Conservation (phyloP, 2,113 vertebrate genomes). For the Grammomys surdaster region DNA sequence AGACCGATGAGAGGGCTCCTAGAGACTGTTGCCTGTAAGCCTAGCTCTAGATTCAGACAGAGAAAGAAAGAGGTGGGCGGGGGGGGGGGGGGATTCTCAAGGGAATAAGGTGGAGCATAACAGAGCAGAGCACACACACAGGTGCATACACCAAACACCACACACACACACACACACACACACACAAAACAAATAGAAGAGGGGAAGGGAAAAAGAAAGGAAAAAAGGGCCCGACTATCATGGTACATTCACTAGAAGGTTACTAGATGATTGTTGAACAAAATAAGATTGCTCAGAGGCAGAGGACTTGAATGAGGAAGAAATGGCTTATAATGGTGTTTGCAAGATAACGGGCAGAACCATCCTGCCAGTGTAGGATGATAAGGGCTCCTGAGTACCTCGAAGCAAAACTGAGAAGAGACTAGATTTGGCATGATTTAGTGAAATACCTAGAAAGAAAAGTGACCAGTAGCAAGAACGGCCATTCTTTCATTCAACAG, state of each 20-base stretch:
- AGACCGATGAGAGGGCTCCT: not conserved
- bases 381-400: not conserved
- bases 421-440: slow-evolving; percentile 25
- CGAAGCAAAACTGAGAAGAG: not conserved
- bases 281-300: not conserved
- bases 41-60: not conserved
- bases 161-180: too few species aligned
- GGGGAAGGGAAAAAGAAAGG: not conserved
- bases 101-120: not conserved
- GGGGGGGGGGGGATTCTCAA: too few species aligned
- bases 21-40: not conserved
- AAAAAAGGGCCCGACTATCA: not conserved
- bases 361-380: not conserved
- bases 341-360: not conserved
- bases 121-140: not conserved
- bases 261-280: not conserved
- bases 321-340: not conserved
- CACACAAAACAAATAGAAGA: not conserved
- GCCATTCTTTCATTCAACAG: not conserved
- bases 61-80: not conserved
- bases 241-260: not conserved
- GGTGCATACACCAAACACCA: not conserved
- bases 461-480: not conserved
- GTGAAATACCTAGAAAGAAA: not conserved
- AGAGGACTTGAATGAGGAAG: not conserved